Evolutionary conservation across 2,888 invertebrate species (phyloP).

Genomic region (Hymenopus coronatus): DNA sequence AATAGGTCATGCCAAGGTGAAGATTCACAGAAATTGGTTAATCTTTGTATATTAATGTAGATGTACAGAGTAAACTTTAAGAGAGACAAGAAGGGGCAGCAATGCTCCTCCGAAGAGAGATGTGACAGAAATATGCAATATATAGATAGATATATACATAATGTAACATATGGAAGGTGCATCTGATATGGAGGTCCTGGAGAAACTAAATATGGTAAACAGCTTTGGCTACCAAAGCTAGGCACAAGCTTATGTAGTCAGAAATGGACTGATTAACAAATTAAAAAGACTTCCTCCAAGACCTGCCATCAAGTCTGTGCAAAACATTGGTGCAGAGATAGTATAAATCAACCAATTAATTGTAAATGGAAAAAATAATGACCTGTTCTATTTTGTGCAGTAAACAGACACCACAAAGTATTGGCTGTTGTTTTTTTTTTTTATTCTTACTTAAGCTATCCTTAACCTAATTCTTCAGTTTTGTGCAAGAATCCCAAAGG

Average conservation of each 20-base stretch:
- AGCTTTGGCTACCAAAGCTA: background rate
- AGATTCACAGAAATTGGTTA: background rate
- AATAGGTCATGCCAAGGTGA: background rate
- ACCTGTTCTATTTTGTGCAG: slow-evolving; percentile 37
- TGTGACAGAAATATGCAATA: slow-evolving; percentile 13
- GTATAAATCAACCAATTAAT: slow-evolving; percentile 21
- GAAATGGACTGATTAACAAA: background rate
- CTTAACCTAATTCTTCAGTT: background rate
- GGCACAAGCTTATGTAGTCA: background rate
- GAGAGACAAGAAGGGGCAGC: background rate
- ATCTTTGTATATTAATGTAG: slow-evolving; percentile 11
- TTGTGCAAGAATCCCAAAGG: too few relatives aligned
- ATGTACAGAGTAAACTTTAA: slow-evolving; percentile 9
- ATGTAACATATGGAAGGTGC: background rate
- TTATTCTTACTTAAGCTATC: background rate
- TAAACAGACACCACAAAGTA: slow-evolving; percentile 35
- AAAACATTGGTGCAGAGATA: slow-evolving; percentile 21
- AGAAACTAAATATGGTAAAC: background rate
- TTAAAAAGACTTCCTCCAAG: slow-evolving; percentile 9
- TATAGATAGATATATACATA: background rate
- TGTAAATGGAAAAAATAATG: slow-evolving; percentile 23
- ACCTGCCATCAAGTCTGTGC: slow-evolving; percentile 1
- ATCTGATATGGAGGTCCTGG: background rate
- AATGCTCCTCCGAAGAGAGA: background rate
- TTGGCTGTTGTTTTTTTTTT: background rate